Conservation (phyloP, 2,888 invertebrate genomes). For the Andrena fulva region DNA sequence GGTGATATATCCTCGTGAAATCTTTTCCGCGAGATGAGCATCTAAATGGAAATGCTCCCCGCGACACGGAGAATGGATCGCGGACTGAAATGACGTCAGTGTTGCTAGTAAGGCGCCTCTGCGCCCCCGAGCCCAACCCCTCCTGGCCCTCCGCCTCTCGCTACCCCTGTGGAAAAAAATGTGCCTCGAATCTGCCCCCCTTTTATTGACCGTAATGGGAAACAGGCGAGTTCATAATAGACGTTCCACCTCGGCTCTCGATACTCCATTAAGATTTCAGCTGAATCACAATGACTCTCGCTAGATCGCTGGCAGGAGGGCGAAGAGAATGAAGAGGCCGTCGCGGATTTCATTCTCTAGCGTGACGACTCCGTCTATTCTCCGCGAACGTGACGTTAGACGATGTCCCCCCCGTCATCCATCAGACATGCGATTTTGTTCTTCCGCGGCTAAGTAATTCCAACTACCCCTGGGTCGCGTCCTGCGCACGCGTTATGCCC, state of each 20-base stretch:
- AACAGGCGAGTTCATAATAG: conserved; percentile 59
- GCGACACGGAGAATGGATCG: conserved; percentile 44
- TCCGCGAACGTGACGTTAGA: conserved; percentile 45
- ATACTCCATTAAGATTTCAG: conserved; percentile 73
- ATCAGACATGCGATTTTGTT: conserved; percentile 61
- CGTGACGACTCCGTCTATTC: conserved; percentile 47
- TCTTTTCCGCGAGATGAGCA: conserved; percentile 63
- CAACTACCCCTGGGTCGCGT: conserved; percentile 33
- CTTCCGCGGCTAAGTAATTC: conserved; percentile 60
- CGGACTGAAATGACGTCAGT: conserved; percentile 52
- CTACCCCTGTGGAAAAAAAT: conserved; percentile 10
- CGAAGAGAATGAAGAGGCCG: conserved; percentile 38
- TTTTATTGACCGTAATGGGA: conserved; percentile 64
- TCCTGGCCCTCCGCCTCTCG: background rate
- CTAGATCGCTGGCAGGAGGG: conserved; percentile 19
- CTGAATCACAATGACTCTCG: conserved; percentile 72
- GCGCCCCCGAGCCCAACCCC: background rate
- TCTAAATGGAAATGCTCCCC: conserved; percentile 59
- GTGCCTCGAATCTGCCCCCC: conserved; percentile 31
- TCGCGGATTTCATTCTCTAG: conserved; percentile 60
- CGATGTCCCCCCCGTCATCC: conserved; percentile 50
- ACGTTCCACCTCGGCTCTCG: conserved; percentile 52
- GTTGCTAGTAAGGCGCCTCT: conserved; percentile 6
- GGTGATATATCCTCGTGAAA: conserved; percentile 54
- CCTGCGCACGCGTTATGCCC: conserved; percentile 57